Conservation (phyloP, 2,888 invertebrate genomes). For the Coronaproctus castanopsis region DNA sequence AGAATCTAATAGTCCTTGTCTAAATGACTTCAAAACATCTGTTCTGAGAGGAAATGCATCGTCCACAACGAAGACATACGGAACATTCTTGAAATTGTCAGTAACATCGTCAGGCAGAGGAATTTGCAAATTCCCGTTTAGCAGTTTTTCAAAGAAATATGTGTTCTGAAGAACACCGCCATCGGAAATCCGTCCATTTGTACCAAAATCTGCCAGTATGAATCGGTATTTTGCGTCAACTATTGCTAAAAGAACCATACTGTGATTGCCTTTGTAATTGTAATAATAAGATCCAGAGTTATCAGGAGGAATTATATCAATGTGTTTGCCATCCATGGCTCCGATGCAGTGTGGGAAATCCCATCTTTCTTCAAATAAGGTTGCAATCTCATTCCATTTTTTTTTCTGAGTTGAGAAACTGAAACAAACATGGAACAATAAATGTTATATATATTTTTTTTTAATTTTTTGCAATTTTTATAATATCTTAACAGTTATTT, state of each 20-base stretch:
- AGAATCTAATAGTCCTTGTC: too few relatives aligned
- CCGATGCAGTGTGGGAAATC: slow-evolving; percentile 3
- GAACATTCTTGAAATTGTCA: too few relatives aligned
- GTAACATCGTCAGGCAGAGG: too few relatives aligned
- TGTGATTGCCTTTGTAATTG: background rate
- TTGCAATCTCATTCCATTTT: background rate
- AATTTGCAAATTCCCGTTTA: background rate
- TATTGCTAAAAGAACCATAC: background rate
- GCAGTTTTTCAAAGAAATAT: background rate
- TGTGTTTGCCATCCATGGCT: background rate
- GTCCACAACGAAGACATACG: too few relatives aligned
- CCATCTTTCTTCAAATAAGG: background rate
- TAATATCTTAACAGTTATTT: too few relatives aligned
- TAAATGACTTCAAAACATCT: too few relatives aligned
- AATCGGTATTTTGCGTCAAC: background rate
- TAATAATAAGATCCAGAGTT: background rate
- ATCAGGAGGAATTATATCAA: background rate
- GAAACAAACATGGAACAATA: too few relatives aligned
- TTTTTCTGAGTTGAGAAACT: too few relatives aligned
- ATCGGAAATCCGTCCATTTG: slow-evolving; percentile 1
- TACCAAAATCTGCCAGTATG: background rate
- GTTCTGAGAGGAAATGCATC: too few relatives aligned
- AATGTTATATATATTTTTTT: too few relatives aligned
- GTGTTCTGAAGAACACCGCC: background rate
- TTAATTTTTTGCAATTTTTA: too few relatives aligned